These are phyloP conservation scores for Entomobrya proxima DNA, from an alignment of 2,888 invertebrate species.

Conservation along the genomic window DNA sequence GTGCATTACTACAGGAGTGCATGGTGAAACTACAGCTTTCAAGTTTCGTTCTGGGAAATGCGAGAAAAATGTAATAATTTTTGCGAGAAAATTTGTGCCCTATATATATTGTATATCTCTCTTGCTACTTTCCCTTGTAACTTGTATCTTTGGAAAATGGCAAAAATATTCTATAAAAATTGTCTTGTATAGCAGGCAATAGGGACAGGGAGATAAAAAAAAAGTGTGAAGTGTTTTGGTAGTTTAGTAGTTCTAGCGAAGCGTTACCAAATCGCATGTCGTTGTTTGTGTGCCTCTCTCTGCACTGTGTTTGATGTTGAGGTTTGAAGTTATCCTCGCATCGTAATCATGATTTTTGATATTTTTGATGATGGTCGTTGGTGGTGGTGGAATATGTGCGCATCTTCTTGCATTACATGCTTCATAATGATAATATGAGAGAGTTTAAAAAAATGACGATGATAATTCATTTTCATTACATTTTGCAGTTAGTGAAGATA, in stretches of 20 bases:
- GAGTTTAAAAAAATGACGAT: not conserved
- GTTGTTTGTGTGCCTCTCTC: constrained; percentile 32
- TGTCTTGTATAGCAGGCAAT: not conserved
- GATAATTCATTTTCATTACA: constrained; percentile 36
- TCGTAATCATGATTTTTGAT: not conserved
- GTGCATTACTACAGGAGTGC: not conserved
- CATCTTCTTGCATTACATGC: not conserved
- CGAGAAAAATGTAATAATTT: constrained; percentile 36
- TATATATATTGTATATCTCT: not conserved
- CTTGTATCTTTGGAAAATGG: not conserved
- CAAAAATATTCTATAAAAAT: constrained; percentile 31
- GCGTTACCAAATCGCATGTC: constrained; percentile 41
- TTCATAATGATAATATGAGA: constrained; percentile 6
- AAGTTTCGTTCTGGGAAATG: constrained; percentile 3
- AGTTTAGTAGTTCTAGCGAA: constrained; percentile 47
- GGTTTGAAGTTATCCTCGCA: constrained; percentile 37
- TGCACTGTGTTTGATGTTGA: not conserved
- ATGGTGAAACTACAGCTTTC: constrained; percentile 2
- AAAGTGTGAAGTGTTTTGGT: constrained; percentile 57
- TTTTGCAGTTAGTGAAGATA: constrained; percentile 4
- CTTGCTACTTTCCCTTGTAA: not conserved
- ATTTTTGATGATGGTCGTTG: not conserved
- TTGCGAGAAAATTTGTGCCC: constrained; percentile 46
- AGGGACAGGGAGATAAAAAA: constrained; percentile 9
- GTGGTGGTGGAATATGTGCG: not conserved